phyloP scores from a whole-genome alignment of 2,797 vertebrate species.

The Enteromius viviparus region DNA sequence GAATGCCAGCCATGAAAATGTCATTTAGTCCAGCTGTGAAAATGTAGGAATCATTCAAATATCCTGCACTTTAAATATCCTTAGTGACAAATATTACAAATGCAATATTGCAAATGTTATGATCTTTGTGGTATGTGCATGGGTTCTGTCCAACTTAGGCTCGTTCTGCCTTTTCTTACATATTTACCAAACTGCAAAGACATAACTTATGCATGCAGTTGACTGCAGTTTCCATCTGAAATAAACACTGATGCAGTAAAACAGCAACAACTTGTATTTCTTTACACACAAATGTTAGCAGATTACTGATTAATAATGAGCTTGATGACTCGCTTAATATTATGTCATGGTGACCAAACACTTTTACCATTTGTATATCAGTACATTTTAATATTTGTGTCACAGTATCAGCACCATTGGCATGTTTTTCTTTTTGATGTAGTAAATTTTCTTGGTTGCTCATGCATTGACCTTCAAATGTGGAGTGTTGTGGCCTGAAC shows the following conservation, averaged over 20 bases:
- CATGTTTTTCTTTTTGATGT: background rate
- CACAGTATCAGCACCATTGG: background rate
- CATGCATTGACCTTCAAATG: background rate
- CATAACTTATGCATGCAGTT: background rate
- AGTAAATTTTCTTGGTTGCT: background rate
- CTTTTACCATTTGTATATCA: background rate
- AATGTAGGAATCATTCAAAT: slow-evolving; percentile 37
- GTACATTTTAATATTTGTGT: background rate
- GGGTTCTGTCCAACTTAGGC: background rate
- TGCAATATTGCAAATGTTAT: slow-evolving; percentile 17
- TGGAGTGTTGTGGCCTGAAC: background rate
- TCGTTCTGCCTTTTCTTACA: background rate
- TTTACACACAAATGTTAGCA: background rate
- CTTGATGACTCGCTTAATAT: background rate
- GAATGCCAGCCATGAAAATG: slow-evolving; percentile 47
- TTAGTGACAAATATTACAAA: slow-evolving; percentile 47
- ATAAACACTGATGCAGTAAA: background rate
- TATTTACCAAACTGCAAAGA: background rate
- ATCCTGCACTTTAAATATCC: slow-evolving; percentile 32
- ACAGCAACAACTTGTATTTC: background rate
- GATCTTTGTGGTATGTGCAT: slow-evolving; percentile 1
- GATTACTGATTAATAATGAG: slow-evolving; percentile 17
- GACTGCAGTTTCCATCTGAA: background rate
- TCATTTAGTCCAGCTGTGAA: slow-evolving; percentile 48
- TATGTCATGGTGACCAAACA: background rate